Evolutionary conservation across 2,888 invertebrate genomes (phyloP), one percentile per base, ranked within the genome.

Genomic region (Callyntrura sp.): DNA sequence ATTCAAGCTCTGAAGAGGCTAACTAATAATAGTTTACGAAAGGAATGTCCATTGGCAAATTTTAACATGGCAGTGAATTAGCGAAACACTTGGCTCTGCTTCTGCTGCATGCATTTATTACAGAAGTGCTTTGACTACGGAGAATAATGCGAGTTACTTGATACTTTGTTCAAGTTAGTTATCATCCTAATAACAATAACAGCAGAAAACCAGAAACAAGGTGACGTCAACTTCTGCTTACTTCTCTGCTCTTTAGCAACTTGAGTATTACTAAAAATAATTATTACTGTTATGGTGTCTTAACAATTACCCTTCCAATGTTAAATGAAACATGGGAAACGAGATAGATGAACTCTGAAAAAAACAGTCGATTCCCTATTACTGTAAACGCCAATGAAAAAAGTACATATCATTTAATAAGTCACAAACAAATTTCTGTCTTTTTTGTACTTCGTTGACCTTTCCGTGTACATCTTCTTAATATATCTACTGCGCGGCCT

Each of bases 171-270:
- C n/a, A n/a, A 60, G 60, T 20, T 60, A 9, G 1, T 65, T n/a
- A 65, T 28, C 17, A 65, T 65, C 60, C 9, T 4, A 11, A 62
- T 62, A 3, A 51, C n/a, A 3, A 51, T 12, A 51, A n/a, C 4
- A 43, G 43, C 43, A n/a, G 43, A 68, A 35, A 43, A 43, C 68
- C 68, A 68, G 43, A 68, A 68, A 68, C 68, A 68, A 68, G 68
- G 68, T 68, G 68, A 68, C 68, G 68, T 68, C 68, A 68, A 68
- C 68, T n/a, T 17, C 9, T 25, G 14, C 51, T 51, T 11, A 14
- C n/a, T 51, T n/a, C n/a, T n/a, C n/a, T 8, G n/a, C 51, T 9
- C 17, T 35, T 68, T 43, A 43, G 35, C 68, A 35, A 11, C 43
- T 68, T 68, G n/a, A 35, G 43, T 12, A 43, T 35, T 14, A 51